A percentile compares a stretch with the other conserved stretches of the same genome.
Evolutionary conservation across 2,113 vertebrate genomes (phyloP).

Genomic region (Polypterus bichir): DNA sequence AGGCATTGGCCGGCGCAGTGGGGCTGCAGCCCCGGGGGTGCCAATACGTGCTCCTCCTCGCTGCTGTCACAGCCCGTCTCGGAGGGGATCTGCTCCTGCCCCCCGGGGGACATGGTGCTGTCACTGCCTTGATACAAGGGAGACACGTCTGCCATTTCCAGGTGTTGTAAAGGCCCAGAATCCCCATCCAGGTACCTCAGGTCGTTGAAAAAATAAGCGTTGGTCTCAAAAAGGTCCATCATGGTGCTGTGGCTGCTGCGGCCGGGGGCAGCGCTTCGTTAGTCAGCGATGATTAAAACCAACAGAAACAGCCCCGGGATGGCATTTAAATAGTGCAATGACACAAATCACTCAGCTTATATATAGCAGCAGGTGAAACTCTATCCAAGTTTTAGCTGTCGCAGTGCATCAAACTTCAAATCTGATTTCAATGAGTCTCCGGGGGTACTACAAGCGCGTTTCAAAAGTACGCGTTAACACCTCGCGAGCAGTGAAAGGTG

Average conservation of each 20-base stretch:
- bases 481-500: conserved; percentile 16
- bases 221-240: conserved; percentile 99
- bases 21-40: conserved; percentile 74
- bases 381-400: conserved; percentile 85
- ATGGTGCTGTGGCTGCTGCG: conserved; percentile 63
- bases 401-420: conserved; percentile 63
- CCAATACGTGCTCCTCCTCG: conserved; percentile 83
- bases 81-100: conserved; percentile 52
- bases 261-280: conserved; percentile 36
- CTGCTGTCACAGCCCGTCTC: conserved; percentile 79
- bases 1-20: conserved; percentile 90
- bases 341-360: conserved; percentile 84
- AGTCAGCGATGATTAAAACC: conserved; percentile 49
- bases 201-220: conserved; percentile 81
- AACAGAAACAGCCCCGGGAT: conserved; percentile 51
- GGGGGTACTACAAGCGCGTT: conserved; percentile 26
- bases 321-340: conserved; percentile 93
- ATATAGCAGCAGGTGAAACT: conserved; percentile 91
- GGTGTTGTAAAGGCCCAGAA: conserved; percentile 71
- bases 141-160: conserved; percentile 81
- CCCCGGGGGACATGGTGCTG: conserved; percentile 68
- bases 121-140: conserved; percentile 74
- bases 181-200: conserved; percentile 77
- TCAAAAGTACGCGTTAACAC: conserved; percentile 28
- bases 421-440: conserved; percentile 50